Percentiles rank a stretch among this genome's conserved stretches.
Conservation (phyloP, 2,113 vertebrate species). For the Ciconia maguari region DNA sequence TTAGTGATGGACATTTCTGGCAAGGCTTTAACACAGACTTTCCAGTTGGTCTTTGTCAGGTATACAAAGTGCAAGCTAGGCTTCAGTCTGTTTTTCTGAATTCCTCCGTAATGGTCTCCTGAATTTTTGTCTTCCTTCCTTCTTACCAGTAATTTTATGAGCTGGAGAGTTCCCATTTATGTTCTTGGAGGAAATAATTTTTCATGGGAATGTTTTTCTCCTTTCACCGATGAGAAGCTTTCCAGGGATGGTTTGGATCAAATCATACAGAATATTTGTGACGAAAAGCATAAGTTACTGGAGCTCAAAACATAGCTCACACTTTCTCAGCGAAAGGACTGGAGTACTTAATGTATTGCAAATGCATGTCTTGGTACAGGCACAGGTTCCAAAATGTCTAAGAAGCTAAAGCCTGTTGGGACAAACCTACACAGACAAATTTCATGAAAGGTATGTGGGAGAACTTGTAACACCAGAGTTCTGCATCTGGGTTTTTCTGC, state of each 20-base stretch:
- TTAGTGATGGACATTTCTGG: not conserved
- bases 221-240: not conserved
- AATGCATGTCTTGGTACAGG: not conserved
- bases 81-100: not conserved
- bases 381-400: not conserved
- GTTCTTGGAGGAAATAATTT: conserved; percentile 45
- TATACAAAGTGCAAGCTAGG: not conserved
- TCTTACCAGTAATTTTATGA: conserved; percentile 2
- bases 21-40: not conserved
- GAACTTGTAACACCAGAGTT: not conserved
- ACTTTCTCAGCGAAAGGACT: not conserved
- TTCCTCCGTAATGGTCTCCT: not conserved
- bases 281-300: conserved; percentile 17
- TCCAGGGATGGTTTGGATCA: conserved; percentile 32
- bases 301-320: not conserved
- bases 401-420: not conserved
- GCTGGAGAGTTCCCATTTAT: conserved; percentile 8
- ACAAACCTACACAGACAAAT: not conserved
- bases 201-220: conserved; percentile 30
- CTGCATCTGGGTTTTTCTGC: not conserved
- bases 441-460: not conserved
- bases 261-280: not conserved
- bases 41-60: not conserved
- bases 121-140: not conserved
- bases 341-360: not conserved